Evolutionary conservation across 35 echinoderm and acorn worm genomes (phyloP).

Genomic region (Hemicentrotus pulcherrimus): DNA sequence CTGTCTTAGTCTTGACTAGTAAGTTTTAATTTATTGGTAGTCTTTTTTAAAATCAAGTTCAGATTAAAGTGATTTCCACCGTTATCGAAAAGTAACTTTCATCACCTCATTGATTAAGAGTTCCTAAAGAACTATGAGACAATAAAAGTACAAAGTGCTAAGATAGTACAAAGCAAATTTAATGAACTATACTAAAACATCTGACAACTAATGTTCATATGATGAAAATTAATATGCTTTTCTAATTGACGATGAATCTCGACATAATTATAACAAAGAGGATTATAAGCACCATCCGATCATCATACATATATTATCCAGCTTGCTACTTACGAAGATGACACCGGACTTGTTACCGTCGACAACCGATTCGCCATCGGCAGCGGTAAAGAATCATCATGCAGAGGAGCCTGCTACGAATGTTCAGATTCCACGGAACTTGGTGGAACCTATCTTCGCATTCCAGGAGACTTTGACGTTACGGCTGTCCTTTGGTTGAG

Average conservation of each 20-base stretch:
- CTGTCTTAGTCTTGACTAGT: too few relatives aligned
- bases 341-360: slow-evolving; percentile 36
- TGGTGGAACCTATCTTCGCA: slow-evolving; percentile 45
- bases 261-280: neutral
- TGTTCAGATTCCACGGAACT: neutral
- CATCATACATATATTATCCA: neutral
- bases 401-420: slow-evolving; percentile 45
- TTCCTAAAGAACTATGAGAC: too few relatives aligned
- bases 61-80: too few relatives aligned
- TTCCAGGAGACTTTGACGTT: slow-evolving; percentile 65
- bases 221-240: neutral
- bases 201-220: neutral
- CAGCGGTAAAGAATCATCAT: slow-evolving; percentile 31
- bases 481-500: slow-evolving; percentile 54
- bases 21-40: too few relatives aligned
- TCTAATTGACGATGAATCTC: neutral
- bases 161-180: neutral
- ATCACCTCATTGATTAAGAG: too few relatives aligned
- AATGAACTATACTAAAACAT: neutral
- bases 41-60: too few relatives aligned
- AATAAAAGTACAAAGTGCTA: too few relatives aligned
- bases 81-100: too few relatives aligned
- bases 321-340: slow-evolving; percentile 44
- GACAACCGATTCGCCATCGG: slow-evolving; percentile 6
- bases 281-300: neutral